Conservation (phyloP, 2,888 invertebrate genomes). For the Caenorhabditis drosophilae region DNA sequence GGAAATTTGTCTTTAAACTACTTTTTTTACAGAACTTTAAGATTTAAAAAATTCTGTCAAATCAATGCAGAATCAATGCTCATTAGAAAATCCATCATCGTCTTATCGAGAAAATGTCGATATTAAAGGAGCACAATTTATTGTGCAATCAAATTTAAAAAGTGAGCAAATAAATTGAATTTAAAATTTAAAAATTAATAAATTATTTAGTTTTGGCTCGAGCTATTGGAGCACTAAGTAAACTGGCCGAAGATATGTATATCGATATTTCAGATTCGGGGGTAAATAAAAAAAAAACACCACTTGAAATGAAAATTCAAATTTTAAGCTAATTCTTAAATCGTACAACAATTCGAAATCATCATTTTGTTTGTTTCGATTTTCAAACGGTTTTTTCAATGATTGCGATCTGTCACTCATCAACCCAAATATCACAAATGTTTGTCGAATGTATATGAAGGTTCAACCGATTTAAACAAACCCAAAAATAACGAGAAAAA, state of each 20-base stretch:
- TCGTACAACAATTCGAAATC: slow-evolving; percentile 15
- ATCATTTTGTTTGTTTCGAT: slow-evolving; percentile 26
- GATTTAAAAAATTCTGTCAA: no score
- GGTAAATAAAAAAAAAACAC: slow-evolving; percentile 3
- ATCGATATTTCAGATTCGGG: slow-evolving; percentile 30
- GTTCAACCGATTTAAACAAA: neutral
- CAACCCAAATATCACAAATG: slow-evolving; percentile 16
- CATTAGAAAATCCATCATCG: no score
- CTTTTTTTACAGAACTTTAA: no score
- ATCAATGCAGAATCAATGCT: no score
- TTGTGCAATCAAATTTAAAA: slow-evolving; percentile 30
- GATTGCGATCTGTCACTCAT: slow-evolving; percentile 25
- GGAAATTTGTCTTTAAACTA: no score
- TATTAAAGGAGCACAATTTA: slow-evolving; percentile 35
- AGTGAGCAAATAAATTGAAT: slow-evolving; percentile 11
- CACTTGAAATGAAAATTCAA: neutral
- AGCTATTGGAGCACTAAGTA: slow-evolving; percentile 18
- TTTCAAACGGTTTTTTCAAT: slow-evolving; percentile 37
- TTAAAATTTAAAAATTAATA: neutral
- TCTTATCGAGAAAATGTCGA: no score
- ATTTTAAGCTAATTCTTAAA: slow-evolving; percentile 28
- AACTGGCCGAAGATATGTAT: slow-evolving; percentile 28
- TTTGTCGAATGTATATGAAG: slow-evolving; percentile 32
- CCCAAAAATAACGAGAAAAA: no score
- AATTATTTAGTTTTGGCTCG: slow-evolving; percentile 19